phyloP scores from a whole-genome alignment of 2,888 invertebrate genomes.

The Ceramica pisi region DNA sequence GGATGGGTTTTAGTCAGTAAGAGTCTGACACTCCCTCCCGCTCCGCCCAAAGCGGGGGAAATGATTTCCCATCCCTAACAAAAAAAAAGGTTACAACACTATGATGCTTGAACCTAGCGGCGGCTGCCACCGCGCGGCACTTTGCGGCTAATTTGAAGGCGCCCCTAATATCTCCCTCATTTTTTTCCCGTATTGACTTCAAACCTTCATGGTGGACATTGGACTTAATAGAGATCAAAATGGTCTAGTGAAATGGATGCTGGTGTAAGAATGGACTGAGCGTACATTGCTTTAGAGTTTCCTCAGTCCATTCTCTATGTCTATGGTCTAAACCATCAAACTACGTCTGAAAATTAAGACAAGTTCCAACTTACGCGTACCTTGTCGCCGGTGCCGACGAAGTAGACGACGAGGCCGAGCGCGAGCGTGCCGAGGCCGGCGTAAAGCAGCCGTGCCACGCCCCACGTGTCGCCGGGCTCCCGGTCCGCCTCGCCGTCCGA shows the following conservation, averaged over 20 bases:
- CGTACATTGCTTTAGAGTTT: not conserved
- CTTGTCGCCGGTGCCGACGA: slow-evolving; percentile 97
- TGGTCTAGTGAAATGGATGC: not conserved
- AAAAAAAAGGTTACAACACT: too few relatives aligned
- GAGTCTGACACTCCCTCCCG: too few relatives aligned
- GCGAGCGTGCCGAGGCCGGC: slow-evolving; percentile 96
- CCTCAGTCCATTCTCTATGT: not conserved
- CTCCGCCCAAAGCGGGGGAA: too few relatives aligned
- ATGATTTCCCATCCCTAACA: too few relatives aligned
- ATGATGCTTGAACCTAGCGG: too few relatives aligned
- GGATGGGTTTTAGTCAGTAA: too few relatives aligned
- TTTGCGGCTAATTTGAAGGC: too few relatives aligned
- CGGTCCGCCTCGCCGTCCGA: slow-evolving; percentile 93
- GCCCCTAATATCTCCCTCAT: not conserved
- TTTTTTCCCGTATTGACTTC: not conserved
- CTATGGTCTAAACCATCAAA: slow-evolving; percentile 19
- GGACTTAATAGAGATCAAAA: not conserved
- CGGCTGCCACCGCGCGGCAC: too few relatives aligned
- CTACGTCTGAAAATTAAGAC: slow-evolving; percentile 45
- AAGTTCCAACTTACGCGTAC: slow-evolving; percentile 71
- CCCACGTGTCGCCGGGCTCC: slow-evolving; percentile 93
- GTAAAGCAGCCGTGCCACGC: slow-evolving; percentile 96
- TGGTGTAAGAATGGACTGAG: not conserved
- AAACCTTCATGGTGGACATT: not conserved
- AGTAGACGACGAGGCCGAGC: slow-evolving; percentile 96